A percentile compares a stretch with the other conserved stretches of the same genome.
These are phyloP conservation scores for Simalia tracyae DNA, from an alignment of 2,797 vertebrate species.

Conservation along the genomic window DNA sequence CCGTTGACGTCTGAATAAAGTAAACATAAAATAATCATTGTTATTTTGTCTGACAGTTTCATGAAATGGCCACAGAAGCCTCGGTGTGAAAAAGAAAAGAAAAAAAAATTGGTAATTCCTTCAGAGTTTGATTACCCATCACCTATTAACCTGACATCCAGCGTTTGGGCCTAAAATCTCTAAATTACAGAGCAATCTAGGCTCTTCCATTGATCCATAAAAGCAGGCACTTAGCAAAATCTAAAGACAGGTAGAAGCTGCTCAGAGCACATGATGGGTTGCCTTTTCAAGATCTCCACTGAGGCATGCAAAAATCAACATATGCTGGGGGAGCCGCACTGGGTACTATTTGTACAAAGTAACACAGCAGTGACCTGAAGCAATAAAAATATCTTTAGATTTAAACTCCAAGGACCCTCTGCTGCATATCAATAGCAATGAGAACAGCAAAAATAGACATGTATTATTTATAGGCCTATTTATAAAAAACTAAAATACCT, in stretches of 20 bases:
- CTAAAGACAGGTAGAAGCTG: conserved; percentile 59
- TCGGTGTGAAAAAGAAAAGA: conserved; percentile 13
- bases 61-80: conserved; percentile 35
- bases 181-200: conserved; percentile 63
- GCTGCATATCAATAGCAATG: conserved; percentile 69
- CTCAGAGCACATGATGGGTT: conserved; percentile 13
- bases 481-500: conserved; percentile 64
- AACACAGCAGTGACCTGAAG: conserved; percentile 55
- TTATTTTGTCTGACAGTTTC: conserved; percentile 38
- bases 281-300: conserved; percentile 56
- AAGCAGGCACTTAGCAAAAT: conserved; percentile 66
- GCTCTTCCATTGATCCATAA: conserved; percentile 64
- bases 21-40: neutral
- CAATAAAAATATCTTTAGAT: conserved; percentile 68
- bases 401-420: conserved; percentile 59
- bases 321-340: conserved; percentile 44
- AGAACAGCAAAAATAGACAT: conserved; percentile 64
- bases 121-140: conserved; percentile 10
- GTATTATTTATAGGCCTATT: conserved; percentile 70
- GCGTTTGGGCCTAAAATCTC: conserved; percentile 63
- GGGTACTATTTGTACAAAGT: conserved; percentile 52
- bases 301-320: conserved; percentile 67
- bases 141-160: conserved; percentile 51
- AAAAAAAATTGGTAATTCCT: conserved; percentile 5
- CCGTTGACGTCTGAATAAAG: conserved; percentile 39